These are phyloP conservation scores for Hypanus sabinus DNA, from an alignment of 2,113 vertebrate species.

Conservation along the genomic window DNA sequence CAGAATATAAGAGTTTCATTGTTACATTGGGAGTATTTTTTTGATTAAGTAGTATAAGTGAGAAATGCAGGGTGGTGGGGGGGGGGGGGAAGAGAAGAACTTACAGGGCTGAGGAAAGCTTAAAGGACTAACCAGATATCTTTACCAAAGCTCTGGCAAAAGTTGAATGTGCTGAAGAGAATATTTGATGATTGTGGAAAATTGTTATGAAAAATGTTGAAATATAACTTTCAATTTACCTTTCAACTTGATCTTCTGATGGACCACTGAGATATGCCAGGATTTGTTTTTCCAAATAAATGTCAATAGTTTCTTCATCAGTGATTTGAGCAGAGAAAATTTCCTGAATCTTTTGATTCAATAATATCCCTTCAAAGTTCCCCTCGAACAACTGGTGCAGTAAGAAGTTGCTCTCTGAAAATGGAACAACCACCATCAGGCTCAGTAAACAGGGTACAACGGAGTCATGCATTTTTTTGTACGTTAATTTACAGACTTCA, in stretches of 20 bases:
- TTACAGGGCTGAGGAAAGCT: neutral
- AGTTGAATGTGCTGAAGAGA: neutral
- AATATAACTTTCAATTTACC: conserved; percentile 52
- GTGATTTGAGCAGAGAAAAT: conserved; percentile 57
- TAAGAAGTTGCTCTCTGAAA: conserved; percentile 63
- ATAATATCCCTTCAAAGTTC: conserved; percentile 67
- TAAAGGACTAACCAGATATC: neutral
- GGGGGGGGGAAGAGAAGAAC: no score
- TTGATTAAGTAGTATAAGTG: neutral
- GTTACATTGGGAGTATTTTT: neutral
- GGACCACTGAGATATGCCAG: conserved; percentile 62
- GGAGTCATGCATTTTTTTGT: neutral
- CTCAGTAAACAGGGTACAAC: neutral
- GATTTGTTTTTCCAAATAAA: conserved; percentile 69
- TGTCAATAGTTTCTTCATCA: conserved; percentile 57
- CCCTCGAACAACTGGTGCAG: conserved; percentile 70
- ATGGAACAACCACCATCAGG: conserved; percentile 25
- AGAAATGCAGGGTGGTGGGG: neutral
- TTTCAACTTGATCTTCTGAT: conserved; percentile 56
- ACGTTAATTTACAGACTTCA: neutral
- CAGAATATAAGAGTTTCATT: neutral
- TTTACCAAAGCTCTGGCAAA: neutral
- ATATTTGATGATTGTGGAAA: neutral
- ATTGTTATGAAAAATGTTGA: neutral
- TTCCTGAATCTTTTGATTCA: conserved; percentile 55